Percentiles rank a stretch among this genome's conserved stretches.
Conservation (phyloP, 2,888 invertebrate species). For the Eueremaeus valkanovi region DNA sequence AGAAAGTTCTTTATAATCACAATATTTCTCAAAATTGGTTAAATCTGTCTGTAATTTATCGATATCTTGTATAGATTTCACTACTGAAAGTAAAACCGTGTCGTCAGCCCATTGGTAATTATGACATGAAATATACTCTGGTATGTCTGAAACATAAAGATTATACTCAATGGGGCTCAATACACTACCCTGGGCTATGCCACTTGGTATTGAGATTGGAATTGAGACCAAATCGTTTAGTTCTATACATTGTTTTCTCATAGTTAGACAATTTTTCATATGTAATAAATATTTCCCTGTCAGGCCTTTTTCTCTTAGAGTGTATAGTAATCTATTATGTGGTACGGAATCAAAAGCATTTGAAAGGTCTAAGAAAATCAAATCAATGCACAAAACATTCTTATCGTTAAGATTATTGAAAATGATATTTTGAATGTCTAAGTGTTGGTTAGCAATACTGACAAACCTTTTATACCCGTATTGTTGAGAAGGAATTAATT, state of each 20-base stretch:
- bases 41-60: neutral
- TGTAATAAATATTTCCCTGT: neutral
- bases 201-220: neutral
- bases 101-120: neutral
- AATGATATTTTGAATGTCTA: neutral
- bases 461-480: neutral
- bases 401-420: neutral
- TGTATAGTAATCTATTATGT: neutral
- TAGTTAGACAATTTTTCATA: neutral
- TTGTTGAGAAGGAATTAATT: neutral
- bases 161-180: neutral
- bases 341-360: neutral
- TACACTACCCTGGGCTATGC: neutral
- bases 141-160: neutral
- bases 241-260: neutral
- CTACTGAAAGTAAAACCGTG: neutral
- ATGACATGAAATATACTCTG: neutral
- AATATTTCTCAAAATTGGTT: neutral
- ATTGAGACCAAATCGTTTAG: neutral
- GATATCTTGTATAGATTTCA: neutral
- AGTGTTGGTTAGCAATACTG: neutral
- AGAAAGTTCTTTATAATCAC: neutral
- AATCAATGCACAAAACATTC: neutral
- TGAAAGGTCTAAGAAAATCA: neutral
- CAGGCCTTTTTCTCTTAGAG: neutral